Evolutionary conservation across 2,113 vertebrate genomes (phyloP), one percentile per base, ranked within the genome.

Genomic region (Uropsilus gracilis): DNA sequence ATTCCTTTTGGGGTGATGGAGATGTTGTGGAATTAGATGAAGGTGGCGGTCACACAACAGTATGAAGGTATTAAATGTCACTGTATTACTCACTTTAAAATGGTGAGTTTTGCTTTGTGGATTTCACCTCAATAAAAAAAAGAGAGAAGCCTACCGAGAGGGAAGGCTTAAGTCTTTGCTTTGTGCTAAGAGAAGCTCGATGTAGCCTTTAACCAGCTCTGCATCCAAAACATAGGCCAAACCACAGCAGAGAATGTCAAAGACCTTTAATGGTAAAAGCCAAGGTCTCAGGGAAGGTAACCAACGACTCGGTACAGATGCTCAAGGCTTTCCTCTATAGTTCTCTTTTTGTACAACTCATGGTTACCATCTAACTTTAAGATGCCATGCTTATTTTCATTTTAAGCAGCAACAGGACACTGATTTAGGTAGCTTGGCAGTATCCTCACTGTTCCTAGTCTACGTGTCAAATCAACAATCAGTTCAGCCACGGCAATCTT

Each of bases 181-280:
- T 91, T 37, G 24, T 16, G 42, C 30, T 78, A 90, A 66, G 46
- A 39, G 17, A 76, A 53, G 46, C 91, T 90, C 7, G n/a, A 69
- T 7, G 42, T 0, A 86, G 68, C 90, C 88, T 89, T 84, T 55
- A 95, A 71, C 57, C n/a, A 93, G 85, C 44, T 94, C 50, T 91
- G 20, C 13, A 86, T 63, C 57, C 81, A 86, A 73, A 42, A 82
- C 8, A 77, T n/a, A 16, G 26, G 89, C 12, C 83, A 94, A 95
- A 94, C 85, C 34, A 91, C 44, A 82, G 84, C 8, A 50, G 78
- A 90, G 42, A 91, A 84, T 22, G 64, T 75, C 57, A 75, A 91
- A 75, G 68, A 13, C 2, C 20, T 13, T 82, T 94, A 26, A 17
- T 17, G 32, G 72, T 61, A 84, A 77, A 94, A 69, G 11, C 14